Evolutionary conservation across 2,888 invertebrate genomes (phyloP), one percentile per base, ranked within the genome.

Genomic region (Tubulanus polymorphus): DNA sequence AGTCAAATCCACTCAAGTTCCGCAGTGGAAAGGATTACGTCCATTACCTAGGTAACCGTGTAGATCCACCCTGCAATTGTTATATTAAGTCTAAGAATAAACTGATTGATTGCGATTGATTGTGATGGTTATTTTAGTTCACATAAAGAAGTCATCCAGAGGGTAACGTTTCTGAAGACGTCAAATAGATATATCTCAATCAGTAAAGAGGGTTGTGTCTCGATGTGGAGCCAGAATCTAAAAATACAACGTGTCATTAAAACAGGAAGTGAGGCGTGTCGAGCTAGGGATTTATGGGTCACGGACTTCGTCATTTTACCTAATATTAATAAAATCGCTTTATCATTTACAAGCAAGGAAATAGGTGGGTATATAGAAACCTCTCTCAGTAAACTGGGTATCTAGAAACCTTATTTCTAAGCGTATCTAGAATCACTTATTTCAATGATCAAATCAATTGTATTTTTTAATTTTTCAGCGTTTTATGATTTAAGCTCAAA

Each of bases 281-380:
- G 71, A 54, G 67, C 69, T 10, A 59, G 75, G 25, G 79, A 79
- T 59, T 61, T 79, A 18, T 79, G 79, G 79, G 74, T 79, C n/a
- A 79, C 79, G 8, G 67, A 78, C 57, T 79, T 78, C 63, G 70
- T 75, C 0, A 66, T 70, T 3, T 64, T 79, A 18, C 72, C 71
- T 49, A 76, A 77, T 56, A 66, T 78, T 55, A 78, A 77, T 65
- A 79, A 79, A 60, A 69, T 79, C 15, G 79, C 77, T 3, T 59
- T 79, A 26, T 64, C 76, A 15, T 79, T 79, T 55, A 79, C 79
- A 12, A 77, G 77, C 64, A 79, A 79, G 60, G 79, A 79, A 64
- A 78, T 79, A 46, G 73, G 79, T 78, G 57, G 61, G 68, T 53
- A n/a, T n/a, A n/a, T n/a, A n/a, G n/a, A n/a, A n/a, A n/a, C n/a